Evolutionary conservation across 2,113 vertebrate genomes (phyloP).

Genomic region (Dolichotis patagonum): DNA sequence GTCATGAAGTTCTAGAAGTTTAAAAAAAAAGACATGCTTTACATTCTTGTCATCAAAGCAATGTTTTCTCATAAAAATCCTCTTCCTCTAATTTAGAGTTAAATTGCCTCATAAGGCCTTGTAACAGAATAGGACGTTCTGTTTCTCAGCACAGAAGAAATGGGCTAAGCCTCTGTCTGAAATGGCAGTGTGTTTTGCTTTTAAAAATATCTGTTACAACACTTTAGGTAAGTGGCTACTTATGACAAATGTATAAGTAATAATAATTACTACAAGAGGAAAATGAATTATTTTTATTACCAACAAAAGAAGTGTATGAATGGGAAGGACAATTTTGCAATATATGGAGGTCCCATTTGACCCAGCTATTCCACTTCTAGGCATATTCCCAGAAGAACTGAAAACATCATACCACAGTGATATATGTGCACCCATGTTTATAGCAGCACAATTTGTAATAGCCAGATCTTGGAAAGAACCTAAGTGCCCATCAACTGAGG

Average conservation of each 20-base stretch:
- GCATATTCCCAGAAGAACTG: no score
- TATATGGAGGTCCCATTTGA: no score
- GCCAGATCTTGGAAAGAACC: no score
- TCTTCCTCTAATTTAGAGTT: neutral
- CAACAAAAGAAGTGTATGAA: neutral
- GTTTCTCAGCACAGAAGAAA: neutral
- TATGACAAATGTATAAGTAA: neutral
- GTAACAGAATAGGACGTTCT: fast-evolving
- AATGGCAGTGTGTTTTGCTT: neutral
- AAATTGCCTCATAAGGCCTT: neutral
- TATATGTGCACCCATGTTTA: no score
- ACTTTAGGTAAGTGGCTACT: neutral
- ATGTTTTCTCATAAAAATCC: neutral
- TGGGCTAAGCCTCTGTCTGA: neutral
- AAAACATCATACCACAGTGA: no score
- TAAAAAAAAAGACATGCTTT: neutral
- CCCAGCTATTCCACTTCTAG: no score
- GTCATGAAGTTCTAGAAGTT: neutral
- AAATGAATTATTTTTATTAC: neutral
- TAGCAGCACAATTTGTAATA: no score
- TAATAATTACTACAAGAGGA: neutral
- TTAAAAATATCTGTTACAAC: neutral
- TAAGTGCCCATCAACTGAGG: no score
- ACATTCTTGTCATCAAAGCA: neutral
- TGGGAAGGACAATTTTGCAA: neutral